Evolutionary conservation across 2,888 invertebrate genomes (phyloP).

Genomic region (Sphaerophoria rueppellii): DNA sequence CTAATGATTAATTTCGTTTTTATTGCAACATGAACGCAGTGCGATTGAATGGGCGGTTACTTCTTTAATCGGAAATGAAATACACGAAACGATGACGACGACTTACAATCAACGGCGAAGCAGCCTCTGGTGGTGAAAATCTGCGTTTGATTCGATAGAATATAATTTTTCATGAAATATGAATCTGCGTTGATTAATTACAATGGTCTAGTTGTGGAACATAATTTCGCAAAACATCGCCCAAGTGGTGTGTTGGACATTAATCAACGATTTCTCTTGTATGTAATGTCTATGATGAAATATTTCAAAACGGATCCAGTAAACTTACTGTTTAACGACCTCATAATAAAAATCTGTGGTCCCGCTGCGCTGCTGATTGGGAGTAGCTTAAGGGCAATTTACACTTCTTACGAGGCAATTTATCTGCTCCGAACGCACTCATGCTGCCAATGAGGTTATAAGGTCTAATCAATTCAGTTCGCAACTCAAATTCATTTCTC

Average conservation of each 20-base stretch:
- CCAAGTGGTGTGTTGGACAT: background rate
- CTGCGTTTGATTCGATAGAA: background rate
- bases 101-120: too few species aligned
- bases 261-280: background rate
- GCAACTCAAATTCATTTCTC: constrained; percentile 13
- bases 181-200: background rate
- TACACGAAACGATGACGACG: too few species aligned
- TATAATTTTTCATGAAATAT: background rate
- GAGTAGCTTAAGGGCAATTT: constrained; percentile 28
- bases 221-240: background rate
- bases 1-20: background rate
- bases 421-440: constrained; percentile 50
- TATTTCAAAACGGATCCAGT: too few species aligned
- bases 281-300: background rate
- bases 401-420: constrained; percentile 44
- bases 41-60: background rate
- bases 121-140: too few species aligned
- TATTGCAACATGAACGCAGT: background rate
- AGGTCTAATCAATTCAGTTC: constrained; percentile 69
- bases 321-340: too few species aligned
- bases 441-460: constrained; percentile 58
- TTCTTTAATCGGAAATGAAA: background rate
- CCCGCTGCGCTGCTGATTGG: constrained; percentile 36
- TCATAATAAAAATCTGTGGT: too few species aligned
- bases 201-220: background rate